Evolutionary conservation across 1,140 invertebrate genomes (phyloP), one percentile per base, ranked within the genome.

Genomic region (Drosophila arawakana): DNA sequence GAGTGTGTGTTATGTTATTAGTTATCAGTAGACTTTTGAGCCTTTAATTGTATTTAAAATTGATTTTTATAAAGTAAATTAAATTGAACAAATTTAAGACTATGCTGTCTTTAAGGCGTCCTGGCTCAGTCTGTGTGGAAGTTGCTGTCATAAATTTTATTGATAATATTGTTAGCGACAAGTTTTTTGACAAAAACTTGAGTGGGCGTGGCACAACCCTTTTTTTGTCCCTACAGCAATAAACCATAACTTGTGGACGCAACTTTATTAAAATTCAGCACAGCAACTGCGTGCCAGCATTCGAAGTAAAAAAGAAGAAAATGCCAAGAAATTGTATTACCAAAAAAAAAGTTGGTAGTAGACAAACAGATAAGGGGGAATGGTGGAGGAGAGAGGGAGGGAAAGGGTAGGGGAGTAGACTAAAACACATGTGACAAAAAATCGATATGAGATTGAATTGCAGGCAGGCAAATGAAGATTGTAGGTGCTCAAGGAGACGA

Each of bases 191-290:
- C 66, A 74, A 62, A 62, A 49, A 25, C 55, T 62, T 11, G 18
- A 21, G 46, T 41, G 34, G 72, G 72, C 13, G 72, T 61, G 49
- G 13, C 49, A 9, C 59, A 74, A 62, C 37, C 72, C 58, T 74
- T 74, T 15, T 70, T 74, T 74, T 70, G 37, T 8, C 60, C 60
- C 44, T 58, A 41, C 43, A 43, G 60, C 60, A 9, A 13, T 15
- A 61, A 34, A 30, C 21, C 11, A 13, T 70, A 65, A 80, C 44
- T 58, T 44, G 25, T 37, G 72, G 46, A 70, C 52, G 66, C 63
- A 77, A 77, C 69, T 83, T 88, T 86, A 86, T 86, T 86, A 86
- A 86, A 86, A 86, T 86, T 86, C 83, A 86, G 67, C 62, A 80
- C 80, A 69, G 73, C 62, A 75, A 82, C 59, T 83, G 47, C 43